Percentiles rank a stretch among this genome's conserved stretches.
Evolutionary conservation across 53 echinoderm and acorn worm species (phyloP).

Genomic region (Henricia sp.): DNA sequence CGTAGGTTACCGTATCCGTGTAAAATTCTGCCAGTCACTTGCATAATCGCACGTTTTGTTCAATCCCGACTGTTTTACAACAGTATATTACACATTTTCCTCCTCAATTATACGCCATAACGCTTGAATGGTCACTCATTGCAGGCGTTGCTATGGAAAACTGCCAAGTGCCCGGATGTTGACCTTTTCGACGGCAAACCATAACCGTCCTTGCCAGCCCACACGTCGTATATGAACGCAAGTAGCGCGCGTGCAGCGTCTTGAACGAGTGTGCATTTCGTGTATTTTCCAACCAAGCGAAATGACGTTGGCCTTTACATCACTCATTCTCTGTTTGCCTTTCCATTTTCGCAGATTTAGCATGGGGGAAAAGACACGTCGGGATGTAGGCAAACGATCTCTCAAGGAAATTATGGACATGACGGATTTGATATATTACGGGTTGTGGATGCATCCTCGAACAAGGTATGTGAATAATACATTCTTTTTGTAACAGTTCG

Average conservation of each 20-base stretch:
- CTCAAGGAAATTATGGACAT: no score
- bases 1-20: no score
- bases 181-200: slow-evolving; percentile 36
- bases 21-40: no score
- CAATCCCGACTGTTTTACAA: neutral
- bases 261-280: neutral
- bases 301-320: neutral
- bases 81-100: slow-evolving; percentile 12
- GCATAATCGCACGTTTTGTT: no score
- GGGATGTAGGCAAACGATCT: no score
- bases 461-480: no score
- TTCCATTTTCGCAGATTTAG: neutral
- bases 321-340: neutral
- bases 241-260: neutral
- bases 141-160: slow-evolving; percentile 48
- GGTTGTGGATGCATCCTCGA: no score
- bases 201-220: neutral
- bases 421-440: no score
- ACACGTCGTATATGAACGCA: no score
- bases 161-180: slow-evolving; percentile 18
- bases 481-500: no score
- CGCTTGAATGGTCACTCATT: slow-evolving; percentile 17
- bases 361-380: neutral
- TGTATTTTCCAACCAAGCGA: neutral
- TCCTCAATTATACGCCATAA: slow-evolving; percentile 5